Conservation (phyloP, 2,797 vertebrate genomes). For the Typhlichthys subterraneus region DNA sequence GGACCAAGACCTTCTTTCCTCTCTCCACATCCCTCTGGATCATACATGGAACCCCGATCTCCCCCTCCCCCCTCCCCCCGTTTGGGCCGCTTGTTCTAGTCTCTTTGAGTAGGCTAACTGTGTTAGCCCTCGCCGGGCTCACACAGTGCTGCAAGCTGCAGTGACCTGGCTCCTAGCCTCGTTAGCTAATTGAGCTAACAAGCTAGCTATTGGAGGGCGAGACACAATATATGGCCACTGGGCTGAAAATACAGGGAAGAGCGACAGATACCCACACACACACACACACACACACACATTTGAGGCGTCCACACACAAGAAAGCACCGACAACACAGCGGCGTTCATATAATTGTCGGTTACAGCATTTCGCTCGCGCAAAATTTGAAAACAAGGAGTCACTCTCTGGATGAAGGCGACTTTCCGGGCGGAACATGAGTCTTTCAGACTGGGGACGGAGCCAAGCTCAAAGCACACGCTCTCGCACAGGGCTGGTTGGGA, state of each 20-base stretch:
- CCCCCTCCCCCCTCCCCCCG: no score
- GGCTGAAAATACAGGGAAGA: not conserved
- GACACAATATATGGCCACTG: no score
- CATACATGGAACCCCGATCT: constrained; percentile 14
- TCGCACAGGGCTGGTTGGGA: constrained; percentile 5
- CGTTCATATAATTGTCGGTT: no score
- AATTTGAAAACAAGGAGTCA: no score
- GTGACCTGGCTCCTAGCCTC: constrained; percentile 61
- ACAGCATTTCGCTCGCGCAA: no score
- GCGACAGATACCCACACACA: not conserved
- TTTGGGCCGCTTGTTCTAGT: no score
- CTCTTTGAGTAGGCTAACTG: not conserved
- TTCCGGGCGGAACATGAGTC: no score
- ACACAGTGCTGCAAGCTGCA: constrained; percentile 31
- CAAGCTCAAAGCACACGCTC: constrained; percentile 4
- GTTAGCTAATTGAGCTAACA: constrained; percentile 68
- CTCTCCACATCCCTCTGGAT: constrained; percentile 59
- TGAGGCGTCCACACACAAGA: constrained; percentile 11
- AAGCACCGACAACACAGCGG: not conserved
- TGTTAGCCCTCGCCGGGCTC: no score
- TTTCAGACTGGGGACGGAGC: not conserved
- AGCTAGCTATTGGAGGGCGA: no score
- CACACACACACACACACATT: not conserved
- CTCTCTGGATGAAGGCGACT: no score
- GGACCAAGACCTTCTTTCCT: constrained; percentile 53